Evolutionary conservation across 2,113 vertebrate species (phyloP).

Genomic region (Sakesphorus luctuosus): DNA sequence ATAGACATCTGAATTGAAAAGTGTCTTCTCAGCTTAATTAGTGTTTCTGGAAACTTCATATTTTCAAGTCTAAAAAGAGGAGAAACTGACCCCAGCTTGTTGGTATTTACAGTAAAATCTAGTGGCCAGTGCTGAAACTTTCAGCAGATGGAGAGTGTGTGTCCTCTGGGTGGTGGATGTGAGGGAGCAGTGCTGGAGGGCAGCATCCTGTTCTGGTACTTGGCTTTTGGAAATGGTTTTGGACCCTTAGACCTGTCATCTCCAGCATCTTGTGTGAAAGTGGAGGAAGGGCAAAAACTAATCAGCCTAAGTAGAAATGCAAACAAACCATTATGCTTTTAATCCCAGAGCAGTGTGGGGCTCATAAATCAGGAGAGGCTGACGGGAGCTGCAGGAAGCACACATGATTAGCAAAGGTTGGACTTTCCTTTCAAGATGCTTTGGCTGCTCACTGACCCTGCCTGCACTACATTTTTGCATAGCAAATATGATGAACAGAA

Average conservation of each 20-base stretch:
- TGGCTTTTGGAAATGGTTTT: neutral
- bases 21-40: neutral
- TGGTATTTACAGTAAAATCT: neutral
- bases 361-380: conserved; percentile 30
- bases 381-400: neutral
- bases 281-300: conserved; percentile 11
- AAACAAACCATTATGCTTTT: conserved; percentile 32
- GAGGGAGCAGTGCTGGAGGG: neutral
- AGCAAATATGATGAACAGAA: neutral
- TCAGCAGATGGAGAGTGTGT: neutral
- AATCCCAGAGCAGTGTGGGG: conserved; percentile 20
- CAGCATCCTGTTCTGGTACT: neutral
- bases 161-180: neutral
- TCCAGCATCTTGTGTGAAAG: neutral
- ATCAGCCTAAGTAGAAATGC: conserved; percentile 38
- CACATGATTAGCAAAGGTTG: neutral
- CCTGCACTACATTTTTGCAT: neutral
- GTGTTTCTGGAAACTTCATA: neutral
- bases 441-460: conserved; percentile 1
- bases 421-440: neutral
- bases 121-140: neutral
- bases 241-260: neutral
- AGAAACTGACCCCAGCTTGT: neutral
- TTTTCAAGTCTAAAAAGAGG: neutral
- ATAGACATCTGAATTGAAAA: neutral